Base-by-base conservation (phyloP, 2,888 invertebrate species). In the Mesorhabditis belari region DNA sequence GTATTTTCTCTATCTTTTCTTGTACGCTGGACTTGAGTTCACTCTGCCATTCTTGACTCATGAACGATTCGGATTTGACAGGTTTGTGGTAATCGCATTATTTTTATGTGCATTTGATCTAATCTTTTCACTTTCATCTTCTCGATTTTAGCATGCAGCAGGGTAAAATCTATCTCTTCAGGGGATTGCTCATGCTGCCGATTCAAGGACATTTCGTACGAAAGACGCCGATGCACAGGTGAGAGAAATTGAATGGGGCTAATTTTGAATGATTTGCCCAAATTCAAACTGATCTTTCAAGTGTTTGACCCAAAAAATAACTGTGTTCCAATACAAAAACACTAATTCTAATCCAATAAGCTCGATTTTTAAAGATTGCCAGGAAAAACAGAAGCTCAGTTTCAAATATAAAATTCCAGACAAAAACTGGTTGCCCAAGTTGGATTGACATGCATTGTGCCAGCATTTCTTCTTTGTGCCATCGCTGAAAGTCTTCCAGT, bases 11-110 rank as follows among this genome's bases (percentile, higher is more conserved):
- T 96, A 93, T 84, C 85, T 95, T 67, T 92, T 95, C 81, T 85
- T 93, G 64, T 95, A 93, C 83, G 94, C 95, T 58, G 96, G 95
- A 3, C 85, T 98, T 61, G 96, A 98, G 83, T 98, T 95, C 81
- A 96, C 96, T 0, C 85, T 98, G 35, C 93, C 95, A 58, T 98
- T 98, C 85, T 85, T 96, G 55, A 93, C 93, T 59, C 94, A 94
- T 84, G 88, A 91, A 77, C 87, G 89, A 49, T 94, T 95, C 82
- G 86, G 88, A 57, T 95, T 90, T 82, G 88, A 88, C 68, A 84
- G 84, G 85, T 84, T 72, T 65, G 69, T 58, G 12, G 3, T 2
- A 23, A 27, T 56, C 21, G 54, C 19, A 29, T 9, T 29, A 55
- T 9, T 27, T 53, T 49, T 25, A n/a, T 5, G 27, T 55, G 12